Conservation (phyloP, 2,888 invertebrate species). For the Hydriomena furcata region DNA sequence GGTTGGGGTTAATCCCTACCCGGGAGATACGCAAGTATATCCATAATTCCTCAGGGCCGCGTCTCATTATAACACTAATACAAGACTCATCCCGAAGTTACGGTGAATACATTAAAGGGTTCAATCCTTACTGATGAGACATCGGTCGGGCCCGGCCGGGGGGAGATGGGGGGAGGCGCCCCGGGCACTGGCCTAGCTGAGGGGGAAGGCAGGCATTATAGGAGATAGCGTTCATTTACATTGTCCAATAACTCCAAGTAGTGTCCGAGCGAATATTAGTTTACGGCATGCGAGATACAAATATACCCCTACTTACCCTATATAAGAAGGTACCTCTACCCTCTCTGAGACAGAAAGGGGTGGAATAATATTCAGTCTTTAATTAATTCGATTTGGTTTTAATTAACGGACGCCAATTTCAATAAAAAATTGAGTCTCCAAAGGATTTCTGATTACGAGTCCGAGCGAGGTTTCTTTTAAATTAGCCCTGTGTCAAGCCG, state of each 20-base stretch:
- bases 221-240: constrained; percentile 84
- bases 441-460: constrained; percentile 71
- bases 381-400: constrained; percentile 79
- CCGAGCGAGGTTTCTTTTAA: constrained; percentile 38
- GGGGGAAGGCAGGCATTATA: constrained; percentile 81
- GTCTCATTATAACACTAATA: constrained; percentile 84
- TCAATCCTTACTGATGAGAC: constrained; percentile 83
- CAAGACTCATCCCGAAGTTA: constrained; percentile 83
- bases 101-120: constrained; percentile 84
- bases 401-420: constrained; percentile 78
- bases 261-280: constrained; percentile 82
- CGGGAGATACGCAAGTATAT: constrained; percentile 73
- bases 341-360: constrained; percentile 42
- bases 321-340: background rate
- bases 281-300: constrained; percentile 63
- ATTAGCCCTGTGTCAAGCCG: constrained; percentile 24
- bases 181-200: constrained; percentile 69
- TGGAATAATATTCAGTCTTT: constrained; percentile 66
- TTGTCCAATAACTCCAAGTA: constrained; percentile 84
- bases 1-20: constrained; percentile 74
- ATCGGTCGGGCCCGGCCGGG: constrained; percentile 72
- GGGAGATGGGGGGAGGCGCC: constrained; percentile 50
- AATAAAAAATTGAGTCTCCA: constrained; percentile 69
- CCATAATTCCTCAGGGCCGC: constrained; percentile 82
- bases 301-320: constrained; percentile 4